phyloP scores from a whole-genome alignment of 2,888 invertebrate genomes.

The Epiblema foenella region DNA sequence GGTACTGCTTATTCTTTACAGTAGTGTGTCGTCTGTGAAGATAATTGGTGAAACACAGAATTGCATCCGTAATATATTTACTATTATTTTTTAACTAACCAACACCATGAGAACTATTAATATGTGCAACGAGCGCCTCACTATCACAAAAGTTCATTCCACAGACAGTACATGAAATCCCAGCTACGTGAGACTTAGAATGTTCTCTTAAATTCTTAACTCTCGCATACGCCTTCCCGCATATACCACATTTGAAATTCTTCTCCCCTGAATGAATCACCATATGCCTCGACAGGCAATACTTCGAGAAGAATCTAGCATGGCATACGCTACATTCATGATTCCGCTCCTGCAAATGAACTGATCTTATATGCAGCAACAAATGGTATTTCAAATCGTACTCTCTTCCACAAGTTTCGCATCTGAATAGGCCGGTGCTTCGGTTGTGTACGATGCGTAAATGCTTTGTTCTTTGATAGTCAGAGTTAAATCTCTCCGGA shows the following conservation, averaged over 20 bases:
- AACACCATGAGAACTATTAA: slow-evolving; percentile 53
- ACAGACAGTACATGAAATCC: slow-evolving; percentile 55
- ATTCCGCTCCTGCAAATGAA: slow-evolving; percentile 72
- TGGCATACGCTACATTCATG: slow-evolving; percentile 68
- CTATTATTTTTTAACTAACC: slow-evolving; percentile 9
- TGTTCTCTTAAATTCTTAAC: slow-evolving; percentile 66
- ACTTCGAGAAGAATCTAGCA: slow-evolving; percentile 70
- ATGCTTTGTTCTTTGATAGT: slow-evolving; percentile 71
- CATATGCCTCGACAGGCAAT: slow-evolving; percentile 78
- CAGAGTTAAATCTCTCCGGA: slow-evolving; percentile 70
- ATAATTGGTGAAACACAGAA: not conserved
- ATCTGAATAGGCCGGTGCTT: slow-evolving; percentile 58
- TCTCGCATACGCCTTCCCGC: slow-evolving; percentile 75
- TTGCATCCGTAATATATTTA: not conserved
- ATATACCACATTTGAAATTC: slow-evolving; percentile 76
- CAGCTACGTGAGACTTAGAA: slow-evolving; percentile 57
- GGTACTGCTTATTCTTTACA: not conserved
- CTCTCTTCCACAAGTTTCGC: slow-evolving; percentile 68
- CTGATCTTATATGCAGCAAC: slow-evolving; percentile 66
- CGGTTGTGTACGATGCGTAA: slow-evolving; percentile 69
- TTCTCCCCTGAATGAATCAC: slow-evolving; percentile 79
- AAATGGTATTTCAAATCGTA: slow-evolving; percentile 72
- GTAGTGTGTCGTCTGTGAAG: not conserved
- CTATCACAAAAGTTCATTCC: slow-evolving; percentile 57
- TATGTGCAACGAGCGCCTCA: slow-evolving; percentile 53